Base-by-base conservation (phyloP, 2,888 invertebrate genomes). In the Drosophila sordidula region DNA sequence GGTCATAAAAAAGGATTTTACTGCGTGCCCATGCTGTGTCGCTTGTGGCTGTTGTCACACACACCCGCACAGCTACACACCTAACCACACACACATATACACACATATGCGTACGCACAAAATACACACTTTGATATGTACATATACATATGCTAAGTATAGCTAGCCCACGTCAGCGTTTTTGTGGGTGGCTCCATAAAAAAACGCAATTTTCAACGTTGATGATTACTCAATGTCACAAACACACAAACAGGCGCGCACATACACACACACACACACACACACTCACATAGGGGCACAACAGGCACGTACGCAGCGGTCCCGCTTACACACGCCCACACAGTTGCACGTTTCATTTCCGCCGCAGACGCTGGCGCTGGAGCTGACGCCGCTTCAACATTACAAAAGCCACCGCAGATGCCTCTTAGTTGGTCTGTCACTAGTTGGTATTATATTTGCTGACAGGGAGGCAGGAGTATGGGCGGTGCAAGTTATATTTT, bases 151-250 rank as follows among this genome's bases (percentile, higher is more conserved):
- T 74, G 75, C 74, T 75, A 67, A 75, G 74, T 54, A 83, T 77
- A 80, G 69, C 78, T 64, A 71, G 69, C 72, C 75, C 66, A 61
- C 72, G 77, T 74, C 89, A 89, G 89, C 89, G 78, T 71, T 76
- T 84, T 78, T 66, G 66, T 62, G 64, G 67, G 56, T 65, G 42
- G 42, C 79, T 70, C 64, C 89, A 85, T 85, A 85, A 85, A 85
- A 61, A 84, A 85, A 85, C 77, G 71, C 89, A 89, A 85, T 85
- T 89, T 85, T 85, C 85, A 89, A 81, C 83, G 86, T 82, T 89
- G 89, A 85, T 85, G 85, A 85, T 85, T 85, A 85, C 85, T 85
- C 85, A 85, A 85, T 85, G 85, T 89, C 85, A 85, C 70, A 85
- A 87, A 70, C 86, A 89, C 67, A 73, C 72, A 72, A 59, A 58